Base-by-base conservation (phyloP, 2,113 vertebrate species). In the Ramphastos sulfuratus region DNA sequence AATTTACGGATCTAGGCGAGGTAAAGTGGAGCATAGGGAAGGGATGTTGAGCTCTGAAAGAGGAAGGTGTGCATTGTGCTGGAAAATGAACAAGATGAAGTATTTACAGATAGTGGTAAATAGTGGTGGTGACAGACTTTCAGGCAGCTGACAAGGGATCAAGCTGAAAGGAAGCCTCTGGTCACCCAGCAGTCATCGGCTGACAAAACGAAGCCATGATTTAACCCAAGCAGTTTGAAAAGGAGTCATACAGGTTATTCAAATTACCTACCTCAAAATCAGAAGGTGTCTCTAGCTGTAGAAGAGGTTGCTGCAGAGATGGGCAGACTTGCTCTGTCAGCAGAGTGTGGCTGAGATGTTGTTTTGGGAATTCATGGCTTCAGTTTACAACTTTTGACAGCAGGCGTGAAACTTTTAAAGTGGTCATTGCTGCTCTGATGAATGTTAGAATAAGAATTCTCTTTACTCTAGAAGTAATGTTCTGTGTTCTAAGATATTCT, bases 211-310 rank as follows among this genome's bases (percentile, higher is more conserved):
- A 42, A 94, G 76, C 72, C 19, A 2, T 17, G 52, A 39, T 77
- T 90, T 71, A 55, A 66, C 56, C 14, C n/a, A 52, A 13, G 33
- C 28, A 8, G 3, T 4, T 19, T 23, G 42, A 28, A 56, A 3
- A 85, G 10, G 20, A 65, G 12, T 35, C 33, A 1, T 5, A 7
- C 7, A 28, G 24, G 25, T 60, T 56, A 4, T 31, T 60, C 33
- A 6, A 10, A 21, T 4, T 6, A 0, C 37, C 14, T 60, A 4
- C 10, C n/a, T 30, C 35, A 5, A n/a, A 42, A n/a, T 0, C 12
- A 87, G 61, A 9, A 27, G 71, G 4, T 12, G 31, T 28, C 76
- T 23, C n/a, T 28, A 54, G 7, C 67, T 28, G 13, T 7, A 33
- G 61, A 37, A 63, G 84, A 50, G 86, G 81, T 17, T 48, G 5